These are phyloP conservation scores for Neocrepidodera transversa DNA, from an alignment of 2,888 invertebrate species.

Conservation along the genomic window DNA sequence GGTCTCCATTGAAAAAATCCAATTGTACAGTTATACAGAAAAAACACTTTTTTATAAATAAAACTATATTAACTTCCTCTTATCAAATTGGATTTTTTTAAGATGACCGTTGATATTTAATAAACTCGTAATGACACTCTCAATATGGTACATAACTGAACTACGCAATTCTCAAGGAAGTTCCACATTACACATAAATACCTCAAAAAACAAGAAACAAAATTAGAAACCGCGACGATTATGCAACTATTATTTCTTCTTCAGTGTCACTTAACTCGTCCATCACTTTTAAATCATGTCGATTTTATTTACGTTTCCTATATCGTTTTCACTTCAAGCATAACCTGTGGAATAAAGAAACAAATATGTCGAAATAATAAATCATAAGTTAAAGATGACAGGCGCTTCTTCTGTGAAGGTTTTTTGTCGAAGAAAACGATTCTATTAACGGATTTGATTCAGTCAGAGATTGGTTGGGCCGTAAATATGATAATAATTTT, in stretches of 20 bases:
- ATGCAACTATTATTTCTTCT: constrained; percentile 4
- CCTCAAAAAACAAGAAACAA: background rate
- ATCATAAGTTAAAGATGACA: constrained; percentile 18
- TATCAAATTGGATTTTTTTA: too few species aligned
- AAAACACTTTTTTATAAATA: too few species aligned
- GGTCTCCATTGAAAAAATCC: too few species aligned
- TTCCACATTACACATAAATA: constrained; percentile 6
- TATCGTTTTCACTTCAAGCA: background rate
- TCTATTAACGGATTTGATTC: constrained; percentile 19
- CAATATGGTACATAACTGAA: constrained; percentile 5
- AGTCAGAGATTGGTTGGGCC: background rate
- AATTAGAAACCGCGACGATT: background rate
- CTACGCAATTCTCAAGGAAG: constrained; percentile 10
- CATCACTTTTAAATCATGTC: constrained; percentile 5
- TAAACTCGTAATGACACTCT: too few species aligned
- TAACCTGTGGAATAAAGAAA: constrained; percentile 13
- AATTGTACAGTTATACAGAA: too few species aligned
- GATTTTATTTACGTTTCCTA: background rate
- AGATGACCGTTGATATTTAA: too few species aligned
- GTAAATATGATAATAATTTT: constrained; percentile 4
- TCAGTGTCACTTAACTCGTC: constrained; percentile 4
- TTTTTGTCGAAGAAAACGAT: constrained; percentile 3
- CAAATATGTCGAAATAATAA: constrained; percentile 10
- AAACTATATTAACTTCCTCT: too few species aligned
- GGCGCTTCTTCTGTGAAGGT: constrained; percentile 6